Base-by-base conservation (phyloP, 2,888 invertebrate genomes). In the Trissoscelio sp. region DNA sequence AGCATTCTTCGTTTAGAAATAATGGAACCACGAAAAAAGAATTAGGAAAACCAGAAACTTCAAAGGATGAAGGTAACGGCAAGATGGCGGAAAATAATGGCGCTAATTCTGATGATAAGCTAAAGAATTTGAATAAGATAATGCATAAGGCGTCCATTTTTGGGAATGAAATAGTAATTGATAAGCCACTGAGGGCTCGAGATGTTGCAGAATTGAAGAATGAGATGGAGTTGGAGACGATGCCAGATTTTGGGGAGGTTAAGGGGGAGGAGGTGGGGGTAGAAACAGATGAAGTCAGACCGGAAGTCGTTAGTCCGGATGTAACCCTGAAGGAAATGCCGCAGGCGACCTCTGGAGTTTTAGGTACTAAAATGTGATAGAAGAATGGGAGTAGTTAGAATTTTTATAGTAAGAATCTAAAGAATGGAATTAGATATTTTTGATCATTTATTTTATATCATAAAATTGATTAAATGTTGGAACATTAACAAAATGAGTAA, bases 1-100 rank as follows among this genome's bases (percentile, higher is more conserved):
- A 90, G 53, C 89, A 90, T 67, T 85, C 88, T 4, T 79, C 72
- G n/a, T 90, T 89, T 72, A 86, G 90, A 62, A 86, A 85, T 42
- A 51, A 74, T 6, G 82, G 85, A 0, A 78, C 86, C 0, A 87
- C 86, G 20, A 88, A 84, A 55, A 84, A 74, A 46, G 84, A 83
- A 6, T 3, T 31, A 9, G 31, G 0, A 0, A 83, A 73, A 14
- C 7, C 67, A 2, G 75, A 78, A 0, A n/a, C 16, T 11, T 55
- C 64, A 12, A 70, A 83, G 53, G 79, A 67, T 6, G 39, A 78
- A 51, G 14, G 20, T 3, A 48, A 16, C 53, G 57, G 5, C 0
- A 58, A 72, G 16, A 53, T 37, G 11, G 16, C 16, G 28, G 66
- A 79, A 18, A 57, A 11, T 48, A 53, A 12, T 22, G 37, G 24